Evolutionary conservation across 2,113 vertebrate species (phyloP), one percentile per base, ranked within the genome.

Genomic region (Nyctibius bracteatus): DNA sequence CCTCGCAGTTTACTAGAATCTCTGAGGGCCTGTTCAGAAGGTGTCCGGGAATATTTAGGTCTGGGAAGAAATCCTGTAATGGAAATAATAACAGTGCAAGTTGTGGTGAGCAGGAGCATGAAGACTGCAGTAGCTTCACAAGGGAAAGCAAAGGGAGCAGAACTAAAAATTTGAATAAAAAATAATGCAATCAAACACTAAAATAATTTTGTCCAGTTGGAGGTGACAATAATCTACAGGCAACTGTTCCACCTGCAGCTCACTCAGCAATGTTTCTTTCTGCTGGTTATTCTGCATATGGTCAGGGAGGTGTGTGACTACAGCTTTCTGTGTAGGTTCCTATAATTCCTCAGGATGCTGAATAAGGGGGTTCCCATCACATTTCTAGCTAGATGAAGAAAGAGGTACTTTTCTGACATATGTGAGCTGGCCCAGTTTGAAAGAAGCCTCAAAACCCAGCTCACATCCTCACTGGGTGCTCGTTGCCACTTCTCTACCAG

Each of bases 81-180:
- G 77, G 88, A 94, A 96, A 86, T 91, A 86, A 71, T 89, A 89
- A 90, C 86, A 88, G n/a, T 79, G 33, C 27, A 55, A 83, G 52
- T 65, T 90, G 61, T 57, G 46, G 66, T 83, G 47, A 93, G 82
- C 65, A 74, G 49, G 35, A 92, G 24, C 49, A 20, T 31, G 33
- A 71, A 63, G 58, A 63, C 39, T 65, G 62, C 44, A 63, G 14
- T 84, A 79, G 35, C 43, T 89, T 89, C 68, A 59, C 37, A 57
- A 86, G 39, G 30, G 43, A 82, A 88, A 65, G 28, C 31, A 58
- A 51, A 91, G 54, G 51, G 43, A 95, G 35, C 44, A 82, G 65
- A 88, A 77, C 44, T 51, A 19, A 84, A 72, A 67, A 23, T 11
- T 27, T 86, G 49, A 59, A 20, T 88, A 14, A 65, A 25, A 87